phyloP scores from a whole-genome alignment of 2,797 vertebrate genomes.

The Peromyscus nudipes region DNA sequence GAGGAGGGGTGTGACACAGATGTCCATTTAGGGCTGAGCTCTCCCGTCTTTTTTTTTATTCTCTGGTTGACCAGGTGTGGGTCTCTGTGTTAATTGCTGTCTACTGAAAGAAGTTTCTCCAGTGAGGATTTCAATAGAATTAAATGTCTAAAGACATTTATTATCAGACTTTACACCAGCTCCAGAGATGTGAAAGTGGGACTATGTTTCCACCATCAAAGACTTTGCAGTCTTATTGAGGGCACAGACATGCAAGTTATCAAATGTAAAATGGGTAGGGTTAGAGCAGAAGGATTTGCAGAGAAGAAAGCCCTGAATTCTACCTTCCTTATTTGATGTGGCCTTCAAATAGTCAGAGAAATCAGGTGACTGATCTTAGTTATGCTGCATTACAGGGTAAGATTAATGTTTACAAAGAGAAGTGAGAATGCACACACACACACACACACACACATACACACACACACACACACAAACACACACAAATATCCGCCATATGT shows the following conservation, averaged over 20 bases:
- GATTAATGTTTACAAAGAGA: conserved; percentile 8
- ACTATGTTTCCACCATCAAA: not conserved
- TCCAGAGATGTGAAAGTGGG: not conserved
- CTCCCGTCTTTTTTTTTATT: not conserved
- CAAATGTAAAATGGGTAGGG: not conserved
- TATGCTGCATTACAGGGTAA: not conserved
- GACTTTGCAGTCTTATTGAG: not conserved
- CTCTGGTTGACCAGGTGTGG: not conserved
- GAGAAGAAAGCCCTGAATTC: not conserved
- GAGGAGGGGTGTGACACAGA: not conserved
- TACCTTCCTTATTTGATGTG: not conserved
- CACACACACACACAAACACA: not conserved
- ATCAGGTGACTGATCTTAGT: not conserved
- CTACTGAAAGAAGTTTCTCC: not conserved
- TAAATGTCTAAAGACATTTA: not conserved
- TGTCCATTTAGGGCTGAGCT: not conserved
- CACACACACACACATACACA: not conserved
- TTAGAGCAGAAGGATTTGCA: not conserved
- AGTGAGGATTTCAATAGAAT: not conserved
- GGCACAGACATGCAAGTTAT: not conserved
- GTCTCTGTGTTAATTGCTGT: not conserved
- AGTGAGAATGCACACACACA: not conserved
- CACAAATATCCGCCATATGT: not conserved
- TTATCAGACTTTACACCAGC: not conserved
- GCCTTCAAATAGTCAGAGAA: not conserved